These are phyloP conservation scores for Ophiodon elongatus DNA, from an alignment of 2,113 vertebrate species.

Conservation along the genomic window DNA sequence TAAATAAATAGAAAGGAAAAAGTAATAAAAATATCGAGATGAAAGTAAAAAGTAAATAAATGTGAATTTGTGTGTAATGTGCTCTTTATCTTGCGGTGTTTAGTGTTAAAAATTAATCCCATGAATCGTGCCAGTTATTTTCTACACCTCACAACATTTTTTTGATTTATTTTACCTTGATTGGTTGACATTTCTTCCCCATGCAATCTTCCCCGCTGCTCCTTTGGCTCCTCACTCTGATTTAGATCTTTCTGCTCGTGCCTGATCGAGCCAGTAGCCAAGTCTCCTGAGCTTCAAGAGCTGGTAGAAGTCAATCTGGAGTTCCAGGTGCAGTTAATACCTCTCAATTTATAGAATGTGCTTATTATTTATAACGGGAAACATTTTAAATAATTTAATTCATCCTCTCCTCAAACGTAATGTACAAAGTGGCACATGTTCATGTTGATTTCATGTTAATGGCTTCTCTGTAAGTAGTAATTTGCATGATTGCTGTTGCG, in stretches of 20 bases:
- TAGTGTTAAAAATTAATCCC: too few relatives aligned
- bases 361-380: not conserved
- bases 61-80: too few relatives aligned
- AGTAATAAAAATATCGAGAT: too few relatives aligned
- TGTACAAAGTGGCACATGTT: not conserved
- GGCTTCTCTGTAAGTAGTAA: not conserved
- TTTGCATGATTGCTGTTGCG: not conserved
- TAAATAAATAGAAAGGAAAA: too few relatives aligned
- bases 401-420: not conserved
- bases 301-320: constrained; percentile 82
- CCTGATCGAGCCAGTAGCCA: constrained; percentile 78
- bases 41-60: too few relatives aligned
- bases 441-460: not conserved
- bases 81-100: too few relatives aligned
- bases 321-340: constrained; percentile 80
- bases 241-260: constrained; percentile 86
- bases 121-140: too few relatives aligned
- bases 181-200: too few relatives aligned
- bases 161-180: too few relatives aligned
- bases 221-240: not conserved
- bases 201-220: not conserved
- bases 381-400: not conserved
- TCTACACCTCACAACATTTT: too few relatives aligned
- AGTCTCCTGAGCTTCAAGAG: constrained; percentile 83
- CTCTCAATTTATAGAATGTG: not conserved